phyloP scores from a whole-genome alignment of 2,888 invertebrate species.

The Oeneis ivallda region DNA sequence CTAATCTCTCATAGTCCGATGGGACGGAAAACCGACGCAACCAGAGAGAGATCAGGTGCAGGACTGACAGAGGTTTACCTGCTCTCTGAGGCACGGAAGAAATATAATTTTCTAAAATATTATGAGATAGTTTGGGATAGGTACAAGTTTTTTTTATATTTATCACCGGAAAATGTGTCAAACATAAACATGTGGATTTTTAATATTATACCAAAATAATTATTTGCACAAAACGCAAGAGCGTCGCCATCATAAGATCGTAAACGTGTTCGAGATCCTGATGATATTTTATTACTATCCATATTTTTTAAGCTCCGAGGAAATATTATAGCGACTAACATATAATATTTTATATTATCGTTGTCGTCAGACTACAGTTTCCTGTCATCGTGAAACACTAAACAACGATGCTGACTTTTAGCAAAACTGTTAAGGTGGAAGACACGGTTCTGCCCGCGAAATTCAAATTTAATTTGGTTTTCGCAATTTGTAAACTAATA shows the following conservation, averaged over 20 bases:
- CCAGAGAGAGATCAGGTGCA: no score
- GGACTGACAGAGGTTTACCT: no score
- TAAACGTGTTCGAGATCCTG: conserved; percentile 27
- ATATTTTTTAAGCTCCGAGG: conserved; percentile 8
- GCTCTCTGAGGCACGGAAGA: neutral
- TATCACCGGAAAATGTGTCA: conserved; percentile 2
- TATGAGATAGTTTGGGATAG: neutral
- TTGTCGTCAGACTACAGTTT: conserved; percentile 26
- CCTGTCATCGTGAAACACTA: conserved; percentile 26
- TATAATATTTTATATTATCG: no score
- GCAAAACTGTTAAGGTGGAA: no score
- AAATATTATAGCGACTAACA: conserved; percentile 23
- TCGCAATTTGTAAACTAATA: no score
- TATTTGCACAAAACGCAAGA: conserved; percentile 21
- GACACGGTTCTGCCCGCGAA: no score
- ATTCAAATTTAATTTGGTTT: no score
- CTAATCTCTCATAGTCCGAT: no score
- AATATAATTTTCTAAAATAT: neutral
- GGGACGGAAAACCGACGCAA: no score
- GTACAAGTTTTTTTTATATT: neutral
- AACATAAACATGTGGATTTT: conserved; percentile 10
- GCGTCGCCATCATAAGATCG: conserved; percentile 20
- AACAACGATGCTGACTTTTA: no score
- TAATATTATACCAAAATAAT: conserved; percentile 15
- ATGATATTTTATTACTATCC: conserved; percentile 38